Evolutionary conservation across 2,113 vertebrate genomes (phyloP).

Genomic region (Larimichthys crocea): DNA sequence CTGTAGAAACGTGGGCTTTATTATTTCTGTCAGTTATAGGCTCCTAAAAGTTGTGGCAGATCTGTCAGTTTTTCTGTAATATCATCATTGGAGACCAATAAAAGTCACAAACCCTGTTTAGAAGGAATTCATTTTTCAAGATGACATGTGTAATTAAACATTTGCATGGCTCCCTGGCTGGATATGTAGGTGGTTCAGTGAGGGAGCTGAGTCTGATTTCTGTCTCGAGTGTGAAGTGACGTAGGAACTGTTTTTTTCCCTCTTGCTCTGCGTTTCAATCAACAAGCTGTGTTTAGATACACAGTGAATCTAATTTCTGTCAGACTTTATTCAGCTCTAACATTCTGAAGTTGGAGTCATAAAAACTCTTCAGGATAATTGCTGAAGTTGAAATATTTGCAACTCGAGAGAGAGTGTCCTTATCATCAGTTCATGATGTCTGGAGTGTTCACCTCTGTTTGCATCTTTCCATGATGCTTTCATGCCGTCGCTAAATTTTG

Average conservation of each 20-base stretch:
- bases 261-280: background rate
- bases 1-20: background rate
- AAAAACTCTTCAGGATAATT: background rate
- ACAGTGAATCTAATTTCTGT: background rate
- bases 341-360: background rate
- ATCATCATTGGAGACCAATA: background rate
- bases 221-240: background rate
- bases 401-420: background rate
- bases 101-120: conserved; percentile 3
- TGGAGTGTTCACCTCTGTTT: background rate
- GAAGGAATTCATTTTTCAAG: conserved; percentile 9
- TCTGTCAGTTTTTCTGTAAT: conserved; percentile 8
- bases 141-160: conserved; percentile 15
- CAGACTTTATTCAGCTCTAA: background rate
- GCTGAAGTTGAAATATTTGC: conserved; percentile 17
- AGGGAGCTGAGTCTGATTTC: background rate
- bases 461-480: background rate
- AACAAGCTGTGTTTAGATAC: background rate
- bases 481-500: background rate
- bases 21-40: background rate
- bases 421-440: background rate
- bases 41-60: background rate
- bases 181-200: background rate
- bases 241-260: background rate
- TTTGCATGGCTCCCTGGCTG: conserved; percentile 11